These are phyloP conservation scores for Chrysogorgia sp. DNA, from an alignment of 92 coral and sea anemone genomes.

Conservation along the genomic window DNA sequence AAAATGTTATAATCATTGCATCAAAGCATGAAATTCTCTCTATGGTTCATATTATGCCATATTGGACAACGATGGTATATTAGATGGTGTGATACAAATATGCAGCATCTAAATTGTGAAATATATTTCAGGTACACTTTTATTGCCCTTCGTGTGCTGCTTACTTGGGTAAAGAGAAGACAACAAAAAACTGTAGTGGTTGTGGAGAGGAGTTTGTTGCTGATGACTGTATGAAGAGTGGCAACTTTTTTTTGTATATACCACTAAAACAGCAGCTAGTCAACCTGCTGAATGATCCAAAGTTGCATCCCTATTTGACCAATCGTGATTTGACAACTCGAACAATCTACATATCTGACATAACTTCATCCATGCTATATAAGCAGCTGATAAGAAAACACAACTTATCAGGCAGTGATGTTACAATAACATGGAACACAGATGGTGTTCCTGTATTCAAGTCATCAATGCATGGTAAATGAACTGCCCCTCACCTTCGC, in stretches of 20 bases:
- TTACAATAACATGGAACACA: constrained; percentile 4
- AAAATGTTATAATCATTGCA: too few species aligned
- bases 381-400: constrained; percentile 2
- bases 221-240: background rate
- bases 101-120: too few species aligned
- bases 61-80: too few species aligned
- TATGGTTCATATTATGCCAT: too few species aligned
- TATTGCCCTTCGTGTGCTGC: too few species aligned
- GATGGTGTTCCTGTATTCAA: constrained; percentile 15
- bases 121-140: too few species aligned
- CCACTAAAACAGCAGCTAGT: constrained; percentile 10
- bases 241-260: background rate
- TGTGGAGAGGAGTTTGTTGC: background rate
- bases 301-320: constrained; percentile 2
- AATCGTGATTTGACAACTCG: background rate
- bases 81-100: too few species aligned
- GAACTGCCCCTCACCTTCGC: background rate
- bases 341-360: background rate
- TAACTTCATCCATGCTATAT: background rate
- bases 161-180: background rate
- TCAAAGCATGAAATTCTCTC: too few species aligned
- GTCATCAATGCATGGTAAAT: constrained; percentile 14
- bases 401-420: constrained; percentile 7
- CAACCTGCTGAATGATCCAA: background rate
- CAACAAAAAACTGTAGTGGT: background rate